A percentile compares a stretch with the other conserved stretches of the same genome.
These are phyloP conservation scores for Polyommatus icarus DNA, from an alignment of 2,888 invertebrate genomes.

Conservation along the genomic window DNA sequence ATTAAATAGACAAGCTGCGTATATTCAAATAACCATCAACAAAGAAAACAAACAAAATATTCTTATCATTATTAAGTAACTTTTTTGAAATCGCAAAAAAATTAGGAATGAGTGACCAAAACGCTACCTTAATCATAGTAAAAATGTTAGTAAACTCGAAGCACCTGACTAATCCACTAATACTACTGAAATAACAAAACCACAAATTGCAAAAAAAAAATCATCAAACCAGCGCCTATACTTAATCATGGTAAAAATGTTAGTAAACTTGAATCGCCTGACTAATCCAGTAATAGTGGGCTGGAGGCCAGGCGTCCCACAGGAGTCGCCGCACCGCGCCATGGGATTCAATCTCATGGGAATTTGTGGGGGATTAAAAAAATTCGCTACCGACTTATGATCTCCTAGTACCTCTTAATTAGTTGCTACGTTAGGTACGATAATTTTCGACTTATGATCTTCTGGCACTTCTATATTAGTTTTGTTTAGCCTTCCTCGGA, in stretches of 20 bases:
- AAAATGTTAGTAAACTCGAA: neutral
- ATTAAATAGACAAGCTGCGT: no score
- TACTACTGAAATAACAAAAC: slow-evolving; percentile 34
- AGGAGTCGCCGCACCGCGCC: slow-evolving; percentile 61
- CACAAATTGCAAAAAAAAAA: no score
- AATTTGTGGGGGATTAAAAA: slow-evolving; percentile 68
- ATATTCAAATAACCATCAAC: no score
- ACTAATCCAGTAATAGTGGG: slow-evolving; percentile 43
- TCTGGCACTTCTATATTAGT: no score
- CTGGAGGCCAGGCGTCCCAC: slow-evolving; percentile 63
- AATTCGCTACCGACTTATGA: slow-evolving; percentile 36
- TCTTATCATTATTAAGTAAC: no score
- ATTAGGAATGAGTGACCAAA: no score
- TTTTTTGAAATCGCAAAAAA: no score
- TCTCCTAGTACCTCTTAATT: neutral
- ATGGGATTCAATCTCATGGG: slow-evolving; percentile 79
- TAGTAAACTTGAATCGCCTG: slow-evolving; percentile 31
- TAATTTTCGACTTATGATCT: neutral
- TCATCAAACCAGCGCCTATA: no score
- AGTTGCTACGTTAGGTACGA: neutral
- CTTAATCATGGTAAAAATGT: neutral
- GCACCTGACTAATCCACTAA: slow-evolving; percentile 36
- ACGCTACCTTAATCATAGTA: neutral
- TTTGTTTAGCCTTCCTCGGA: no score
- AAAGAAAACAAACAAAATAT: no score